These are phyloP conservation scores for Leucophenga maculata DNA, from an alignment of 2,888 invertebrate species.

Conservation along the genomic window DNA sequence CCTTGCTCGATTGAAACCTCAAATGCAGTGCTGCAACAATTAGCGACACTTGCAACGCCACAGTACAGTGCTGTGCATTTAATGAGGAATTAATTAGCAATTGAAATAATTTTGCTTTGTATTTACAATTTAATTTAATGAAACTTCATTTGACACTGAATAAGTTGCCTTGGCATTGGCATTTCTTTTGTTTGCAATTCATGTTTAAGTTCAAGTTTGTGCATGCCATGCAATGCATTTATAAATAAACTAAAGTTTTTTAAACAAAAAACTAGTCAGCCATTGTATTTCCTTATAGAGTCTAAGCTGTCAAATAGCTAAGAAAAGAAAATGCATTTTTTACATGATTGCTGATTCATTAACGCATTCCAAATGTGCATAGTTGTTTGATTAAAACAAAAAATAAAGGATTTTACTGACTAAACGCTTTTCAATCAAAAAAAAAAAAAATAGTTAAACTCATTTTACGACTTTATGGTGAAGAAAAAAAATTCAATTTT, in stretches of 20 bases:
- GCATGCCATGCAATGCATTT: neutral
- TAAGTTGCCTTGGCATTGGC: neutral
- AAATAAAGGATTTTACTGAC: neutral
- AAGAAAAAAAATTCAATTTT: too few relatives aligned
- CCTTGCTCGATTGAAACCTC: neutral
- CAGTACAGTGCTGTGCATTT: neutral
- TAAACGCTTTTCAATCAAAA: neutral
- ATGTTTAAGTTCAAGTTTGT: conserved; percentile 8
- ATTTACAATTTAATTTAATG: neutral
- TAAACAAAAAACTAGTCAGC: neutral
- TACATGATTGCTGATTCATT: conserved; percentile 3
- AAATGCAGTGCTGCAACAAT: too few relatives aligned
- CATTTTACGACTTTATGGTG: too few relatives aligned
- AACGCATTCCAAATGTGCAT: conserved; percentile 16
- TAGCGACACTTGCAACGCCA: too few relatives aligned
- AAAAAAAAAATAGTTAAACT: too few relatives aligned
- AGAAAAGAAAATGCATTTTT: neutral
- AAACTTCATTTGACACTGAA: neutral
- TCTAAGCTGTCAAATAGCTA: neutral
- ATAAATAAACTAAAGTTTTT: neutral
- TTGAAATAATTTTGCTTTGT: neutral
- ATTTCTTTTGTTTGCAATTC: neutral
- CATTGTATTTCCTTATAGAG: conserved; percentile 20
- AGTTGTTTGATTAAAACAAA: neutral
- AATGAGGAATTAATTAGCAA: neutral